Conservation (phyloP, 2,113 vertebrate genomes). For the Oncorhynchus gorbuscha region DNA sequence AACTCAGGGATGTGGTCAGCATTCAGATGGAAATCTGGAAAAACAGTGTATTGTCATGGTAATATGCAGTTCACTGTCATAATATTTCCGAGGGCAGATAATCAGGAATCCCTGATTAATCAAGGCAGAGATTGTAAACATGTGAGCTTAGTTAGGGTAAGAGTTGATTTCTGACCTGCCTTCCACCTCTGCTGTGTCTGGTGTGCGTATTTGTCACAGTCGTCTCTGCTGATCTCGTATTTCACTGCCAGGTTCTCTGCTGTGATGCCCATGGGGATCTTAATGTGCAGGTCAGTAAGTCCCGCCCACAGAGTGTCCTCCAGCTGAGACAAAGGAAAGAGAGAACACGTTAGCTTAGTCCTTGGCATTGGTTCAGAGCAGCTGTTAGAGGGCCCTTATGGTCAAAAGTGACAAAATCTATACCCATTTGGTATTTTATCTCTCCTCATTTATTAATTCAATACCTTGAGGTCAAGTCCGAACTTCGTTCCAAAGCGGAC, state of each 20-base stretch:
- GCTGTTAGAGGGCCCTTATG: neutral
- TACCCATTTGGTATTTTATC: neutral
- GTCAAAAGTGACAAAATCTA: neutral
- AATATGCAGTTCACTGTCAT: no score
- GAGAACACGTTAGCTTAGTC: neutral
- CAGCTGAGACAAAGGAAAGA: slow-evolving; percentile 68
- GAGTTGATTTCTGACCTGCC: slow-evolving; percentile 75
- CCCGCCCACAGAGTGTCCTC: slow-evolving; percentile 89
- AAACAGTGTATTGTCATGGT: no score
- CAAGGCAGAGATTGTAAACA: neutral
- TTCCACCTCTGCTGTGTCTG: slow-evolving; percentile 93
- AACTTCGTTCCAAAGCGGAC: slow-evolving; percentile 89
- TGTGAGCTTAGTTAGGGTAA: neutral
- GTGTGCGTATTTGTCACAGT: slow-evolving; percentile 84
- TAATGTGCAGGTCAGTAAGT: slow-evolving; percentile 84
- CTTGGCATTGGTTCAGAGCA: neutral
- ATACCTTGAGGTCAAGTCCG: slow-evolving; percentile 88
- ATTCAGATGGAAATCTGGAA: neutral
- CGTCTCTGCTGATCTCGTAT: slow-evolving; percentile 83
- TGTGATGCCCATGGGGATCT: slow-evolving; percentile 88
- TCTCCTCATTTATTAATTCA: neutral
- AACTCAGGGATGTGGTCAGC: neutral
- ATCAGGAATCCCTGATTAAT: neutral
- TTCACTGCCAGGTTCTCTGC: slow-evolving; percentile 95
- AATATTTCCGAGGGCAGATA: neutral